Evolutionary conservation across 2,113 vertebrate genomes (phyloP).

Genomic region (Clarias magur): DNA sequence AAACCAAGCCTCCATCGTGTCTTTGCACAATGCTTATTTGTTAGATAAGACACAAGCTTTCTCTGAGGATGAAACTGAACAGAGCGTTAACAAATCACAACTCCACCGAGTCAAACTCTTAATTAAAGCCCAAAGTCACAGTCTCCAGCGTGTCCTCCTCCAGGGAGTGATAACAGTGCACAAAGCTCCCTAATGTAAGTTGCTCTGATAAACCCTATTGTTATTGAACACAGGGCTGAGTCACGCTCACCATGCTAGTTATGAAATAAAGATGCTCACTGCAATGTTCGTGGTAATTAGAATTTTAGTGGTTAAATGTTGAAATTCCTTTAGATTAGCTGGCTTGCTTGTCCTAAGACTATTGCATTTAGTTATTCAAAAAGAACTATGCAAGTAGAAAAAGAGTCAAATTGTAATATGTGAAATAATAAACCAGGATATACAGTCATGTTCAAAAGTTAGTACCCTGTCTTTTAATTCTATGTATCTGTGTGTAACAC

Average conservation of each 20-base stretch:
- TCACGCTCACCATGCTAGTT: constrained; percentile 24
- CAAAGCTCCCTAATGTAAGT: constrained; percentile 50
- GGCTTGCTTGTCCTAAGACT: background rate
- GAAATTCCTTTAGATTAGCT: background rate
- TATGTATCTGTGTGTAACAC: too few relatives aligned
- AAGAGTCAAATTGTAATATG: background rate
- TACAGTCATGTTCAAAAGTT: background rate
- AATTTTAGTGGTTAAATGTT: constrained; percentile 29
- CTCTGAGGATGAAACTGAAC: background rate
- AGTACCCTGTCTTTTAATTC: background rate
- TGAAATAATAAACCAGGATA: background rate
- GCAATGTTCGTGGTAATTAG: constrained; percentile 30
- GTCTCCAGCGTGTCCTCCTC: constrained; percentile 13
- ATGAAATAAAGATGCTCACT: constrained; percentile 28
- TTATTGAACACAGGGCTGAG: constrained; percentile 45
- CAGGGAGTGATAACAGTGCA: constrained; percentile 47
- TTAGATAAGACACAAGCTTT: constrained; percentile 1
- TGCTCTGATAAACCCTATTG: constrained; percentile 54
- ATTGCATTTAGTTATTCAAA: background rate
- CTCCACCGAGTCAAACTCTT: constrained; percentile 24
- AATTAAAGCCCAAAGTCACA: constrained; percentile 50
- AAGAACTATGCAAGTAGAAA: background rate
- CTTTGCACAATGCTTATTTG: background rate
- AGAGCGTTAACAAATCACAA: background rate
- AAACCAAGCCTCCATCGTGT: background rate